A percentile compares a stretch with the other conserved stretches of the same genome.
These are phyloP conservation scores for Orchesella flavescens DNA, from an alignment of 2,888 invertebrate species.

Conservation along the genomic window DNA sequence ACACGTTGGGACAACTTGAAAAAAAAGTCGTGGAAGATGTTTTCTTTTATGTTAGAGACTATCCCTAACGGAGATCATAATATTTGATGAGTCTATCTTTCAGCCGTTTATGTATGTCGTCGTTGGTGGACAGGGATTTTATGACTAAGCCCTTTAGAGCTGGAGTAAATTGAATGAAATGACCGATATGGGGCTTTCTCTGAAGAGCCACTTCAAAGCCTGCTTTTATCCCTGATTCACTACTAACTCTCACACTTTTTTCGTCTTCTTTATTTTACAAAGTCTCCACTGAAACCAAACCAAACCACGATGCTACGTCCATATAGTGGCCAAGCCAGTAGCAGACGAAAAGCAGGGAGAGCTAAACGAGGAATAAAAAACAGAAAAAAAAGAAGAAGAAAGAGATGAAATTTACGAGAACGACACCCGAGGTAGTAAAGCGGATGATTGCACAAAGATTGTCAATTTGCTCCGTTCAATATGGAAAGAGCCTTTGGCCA, in stretches of 20 bases:
- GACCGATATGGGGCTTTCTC: slow-evolving; percentile 68
- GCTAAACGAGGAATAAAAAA: slow-evolving; percentile 31
- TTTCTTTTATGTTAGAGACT: slow-evolving; percentile 36
- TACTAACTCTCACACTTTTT: slow-evolving; percentile 48
- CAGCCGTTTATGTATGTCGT: slow-evolving; percentile 24
- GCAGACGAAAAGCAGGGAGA: slow-evolving; percentile 2
- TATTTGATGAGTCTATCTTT: slow-evolving; percentile 46
- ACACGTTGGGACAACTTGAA: too few species aligned
- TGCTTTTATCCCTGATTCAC: slow-evolving; percentile 53
- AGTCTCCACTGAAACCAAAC: not conserved
- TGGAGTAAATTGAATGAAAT: slow-evolving; percentile 71
- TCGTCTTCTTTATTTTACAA: not conserved
- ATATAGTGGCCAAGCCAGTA: not conserved
- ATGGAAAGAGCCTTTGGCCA: slow-evolving; percentile 72
- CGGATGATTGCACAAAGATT: slow-evolving; percentile 73
- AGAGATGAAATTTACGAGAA: slow-evolving; percentile 53
- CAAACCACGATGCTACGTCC: not conserved
- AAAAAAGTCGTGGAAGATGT: slow-evolving; percentile 26
- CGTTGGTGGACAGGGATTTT: slow-evolving; percentile 19
- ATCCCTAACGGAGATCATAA: slow-evolving; percentile 44
- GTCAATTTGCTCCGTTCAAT: slow-evolving; percentile 72
- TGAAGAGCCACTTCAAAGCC: slow-evolving; percentile 63
- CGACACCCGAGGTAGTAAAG: slow-evolving; percentile 61
- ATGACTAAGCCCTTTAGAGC: slow-evolving; percentile 18
- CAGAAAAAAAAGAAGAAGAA: slow-evolving; percentile 16